Percentiles rank a stretch among this genome's conserved stretches.
Conservation (phyloP, 92 coral and sea anemone species). For the Diadumene lineata region DNA sequence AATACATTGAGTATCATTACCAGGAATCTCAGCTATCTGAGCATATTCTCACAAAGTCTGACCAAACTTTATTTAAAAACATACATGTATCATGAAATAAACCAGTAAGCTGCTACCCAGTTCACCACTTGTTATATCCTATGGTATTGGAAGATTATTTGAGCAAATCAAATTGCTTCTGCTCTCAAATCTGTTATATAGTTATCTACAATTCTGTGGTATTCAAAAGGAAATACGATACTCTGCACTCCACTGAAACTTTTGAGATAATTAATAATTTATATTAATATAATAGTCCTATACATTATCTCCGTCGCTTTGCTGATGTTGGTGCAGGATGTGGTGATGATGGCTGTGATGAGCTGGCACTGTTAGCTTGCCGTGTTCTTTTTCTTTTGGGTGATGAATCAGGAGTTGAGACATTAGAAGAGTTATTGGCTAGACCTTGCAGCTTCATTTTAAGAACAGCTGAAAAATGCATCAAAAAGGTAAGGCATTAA, state of each 20-base stretch:
- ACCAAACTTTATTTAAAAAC: too few species aligned
- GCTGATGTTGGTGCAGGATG: constrained; percentile 85
- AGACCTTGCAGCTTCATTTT: constrained; percentile 89
- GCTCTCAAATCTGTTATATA: not conserved
- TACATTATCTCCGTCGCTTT: constrained; percentile 89
- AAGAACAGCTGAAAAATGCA: constrained; percentile 60
- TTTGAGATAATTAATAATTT: constrained; percentile 29
- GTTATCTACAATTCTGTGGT: not conserved
- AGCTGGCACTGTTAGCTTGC: constrained; percentile 91
- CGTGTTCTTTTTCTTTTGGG: constrained; percentile 98
- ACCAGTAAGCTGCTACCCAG: too few species aligned
- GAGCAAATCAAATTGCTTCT: too few species aligned
- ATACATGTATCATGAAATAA: too few species aligned
- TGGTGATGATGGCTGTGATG: constrained; percentile 98
- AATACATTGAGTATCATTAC: too few species aligned
- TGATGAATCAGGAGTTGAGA: constrained; percentile 97
- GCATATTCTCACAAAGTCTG: too few species aligned
- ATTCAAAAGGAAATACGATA: constrained; percentile 1
- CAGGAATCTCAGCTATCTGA: too few species aligned
- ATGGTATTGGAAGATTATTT: too few species aligned
- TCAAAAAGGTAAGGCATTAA: not conserved
- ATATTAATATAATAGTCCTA: not conserved
- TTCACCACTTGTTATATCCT: too few species aligned
- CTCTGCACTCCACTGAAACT: constrained; percentile 17
- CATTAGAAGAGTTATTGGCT: constrained; percentile 71